Evolutionary conservation across 1,140 invertebrate species (phyloP), one percentile per base, ranked within the genome.

Genomic region (Radopholus similis): DNA sequence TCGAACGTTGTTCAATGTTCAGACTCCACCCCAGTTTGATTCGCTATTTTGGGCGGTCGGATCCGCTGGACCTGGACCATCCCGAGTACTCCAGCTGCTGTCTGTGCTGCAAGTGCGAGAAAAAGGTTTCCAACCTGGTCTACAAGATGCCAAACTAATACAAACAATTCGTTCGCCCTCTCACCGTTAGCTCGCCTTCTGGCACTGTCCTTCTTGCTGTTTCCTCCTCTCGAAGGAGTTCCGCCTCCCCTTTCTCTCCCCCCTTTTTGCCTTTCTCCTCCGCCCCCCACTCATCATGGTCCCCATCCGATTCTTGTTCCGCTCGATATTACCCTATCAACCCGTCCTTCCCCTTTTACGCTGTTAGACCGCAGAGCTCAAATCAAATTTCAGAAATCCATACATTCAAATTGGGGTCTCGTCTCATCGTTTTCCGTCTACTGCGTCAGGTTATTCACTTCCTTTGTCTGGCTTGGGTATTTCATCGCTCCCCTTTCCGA

Each of bases 21-120:
- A 72, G 74, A 44, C 66, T 81, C 21, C 79, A 82, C 62, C 73
- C 80, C 26, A 62, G 72, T 4, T 35, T 81, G 21, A 81, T 81
- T 42, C 66, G 64, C 21, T 82, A 75, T 56, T 81, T 81, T 58
- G 79, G 79, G 9, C 51, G 73, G 49, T 76, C 78, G 42, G 64
- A 72, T 11, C 78, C 79, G 32, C 54, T 82, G 23, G 70, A 77
- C 18, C 64, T 73, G 28, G 66, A 72, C 8, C 68, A 79, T 44
- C 70, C 74, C 18, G 63, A 70, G 21, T 72, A 81, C 35, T 23
- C 64, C 23, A 70, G 68, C 44, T 73, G 80, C 28, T 60, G 72
- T 11, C 74, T 73, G 26, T 77, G 74, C 47, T 40, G 32, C 32
- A 18, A 40, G 42, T 54, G 51, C 35, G 51, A 54, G 6, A 54